Evolutionary conservation across 2,888 invertebrate species (phyloP).

Genomic region (Ophonus ardosiacus): DNA sequence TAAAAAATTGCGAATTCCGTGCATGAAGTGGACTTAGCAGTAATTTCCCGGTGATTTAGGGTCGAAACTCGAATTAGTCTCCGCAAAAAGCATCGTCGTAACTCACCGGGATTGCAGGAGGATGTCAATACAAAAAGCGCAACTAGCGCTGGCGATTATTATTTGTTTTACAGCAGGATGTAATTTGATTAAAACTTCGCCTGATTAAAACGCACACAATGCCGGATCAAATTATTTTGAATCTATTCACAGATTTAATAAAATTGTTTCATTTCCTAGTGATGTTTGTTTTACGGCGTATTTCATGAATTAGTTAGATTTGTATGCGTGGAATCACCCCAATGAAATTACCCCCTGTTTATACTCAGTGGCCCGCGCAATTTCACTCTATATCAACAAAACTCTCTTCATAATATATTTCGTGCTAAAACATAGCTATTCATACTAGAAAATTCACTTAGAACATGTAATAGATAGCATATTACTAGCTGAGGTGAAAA

Average conservation of each 20-base stretch:
- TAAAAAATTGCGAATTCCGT: not conserved
- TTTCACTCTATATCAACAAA: no score
- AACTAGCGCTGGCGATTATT: conserved; percentile 4
- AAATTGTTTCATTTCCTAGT: conserved; percentile 4
- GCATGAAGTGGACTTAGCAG: not conserved
- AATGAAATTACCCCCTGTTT: not conserved
- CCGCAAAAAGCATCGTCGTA: conserved; percentile 14
- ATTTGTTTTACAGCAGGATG: conserved; percentile 14
- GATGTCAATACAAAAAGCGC: conserved; percentile 3
- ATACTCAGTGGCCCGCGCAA: not conserved
- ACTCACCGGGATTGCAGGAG: not conserved
- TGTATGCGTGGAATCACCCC: not conserved
- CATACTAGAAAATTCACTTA: no score
- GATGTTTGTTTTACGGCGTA: conserved; percentile 3
- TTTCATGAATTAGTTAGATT: conserved; percentile 4
- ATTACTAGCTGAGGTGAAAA: no score
- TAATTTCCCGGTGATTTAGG: not conserved
- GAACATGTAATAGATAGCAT: no score
- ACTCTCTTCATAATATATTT: no score
- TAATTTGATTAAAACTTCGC: conserved; percentile 1
- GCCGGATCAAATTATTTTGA: conserved; percentile 9
- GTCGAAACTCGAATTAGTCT: not conserved
- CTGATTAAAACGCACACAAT: conserved; percentile 17
- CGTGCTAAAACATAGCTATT: no score
- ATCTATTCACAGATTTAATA: conserved; percentile 18